A percentile compares a stretch with the other conserved stretches of the same genome.
Evolutionary conservation across 1,140 invertebrate genomes (phyloP).

Genomic region (Belonocnema kinseyi): DNA sequence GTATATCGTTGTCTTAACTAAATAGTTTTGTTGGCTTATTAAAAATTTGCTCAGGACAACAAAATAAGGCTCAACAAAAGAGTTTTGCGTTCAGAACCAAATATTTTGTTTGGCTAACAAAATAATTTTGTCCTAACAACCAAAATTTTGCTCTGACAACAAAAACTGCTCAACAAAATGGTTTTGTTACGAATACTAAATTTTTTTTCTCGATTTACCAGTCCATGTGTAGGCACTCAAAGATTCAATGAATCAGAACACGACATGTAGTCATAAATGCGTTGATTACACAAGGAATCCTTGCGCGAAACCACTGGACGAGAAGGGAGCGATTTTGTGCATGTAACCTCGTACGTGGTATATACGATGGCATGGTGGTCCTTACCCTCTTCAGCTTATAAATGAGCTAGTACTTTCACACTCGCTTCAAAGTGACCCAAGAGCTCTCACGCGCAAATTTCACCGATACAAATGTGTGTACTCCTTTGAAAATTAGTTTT

Average conservation of each 20-base stretch:
- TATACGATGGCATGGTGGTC: background rate
- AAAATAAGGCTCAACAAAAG: no score
- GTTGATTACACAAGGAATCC: background rate
- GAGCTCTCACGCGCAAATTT: background rate
- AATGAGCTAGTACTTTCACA: constrained; percentile 9
- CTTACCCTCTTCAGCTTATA: constrained; percentile 7
- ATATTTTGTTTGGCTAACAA: no score
- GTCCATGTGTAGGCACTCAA: constrained; percentile 44
- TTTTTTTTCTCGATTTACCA: no score
- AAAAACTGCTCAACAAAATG: no score
- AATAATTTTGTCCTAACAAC: no score
- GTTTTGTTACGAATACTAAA: no score
- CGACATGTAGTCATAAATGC: constrained; percentile 36
- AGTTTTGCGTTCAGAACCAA: no score
- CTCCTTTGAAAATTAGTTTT: constrained; percentile 18
- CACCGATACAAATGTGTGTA: background rate
- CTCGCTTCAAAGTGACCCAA: constrained; percentile 17
- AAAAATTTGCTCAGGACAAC: no score
- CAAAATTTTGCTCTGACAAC: no score
- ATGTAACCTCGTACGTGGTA: background rate
- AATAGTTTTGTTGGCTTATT: no score
- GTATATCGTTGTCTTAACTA: no score
- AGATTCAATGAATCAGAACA: constrained; percentile 69
- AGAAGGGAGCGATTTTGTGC: constrained; percentile 10
- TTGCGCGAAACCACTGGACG: background rate